Conservation (phyloP, 2,797 vertebrate genomes). For the Botia kubotai region DNA sequence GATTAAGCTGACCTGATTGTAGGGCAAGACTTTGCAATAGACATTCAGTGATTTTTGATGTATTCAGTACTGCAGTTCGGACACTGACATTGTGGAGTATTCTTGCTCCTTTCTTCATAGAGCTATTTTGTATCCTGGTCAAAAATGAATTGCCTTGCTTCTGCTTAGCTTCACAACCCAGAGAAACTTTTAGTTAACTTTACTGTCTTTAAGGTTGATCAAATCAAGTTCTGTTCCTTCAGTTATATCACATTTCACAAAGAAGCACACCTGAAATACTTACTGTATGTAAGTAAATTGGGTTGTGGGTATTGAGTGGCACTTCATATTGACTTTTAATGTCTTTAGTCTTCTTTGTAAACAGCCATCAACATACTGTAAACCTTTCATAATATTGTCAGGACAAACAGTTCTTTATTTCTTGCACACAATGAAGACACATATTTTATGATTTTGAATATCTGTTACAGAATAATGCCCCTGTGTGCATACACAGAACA, state of each 20-base stretch:
- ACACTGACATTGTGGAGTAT: not conserved
- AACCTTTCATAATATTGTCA: not conserved
- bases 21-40: not conserved
- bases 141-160: no score
- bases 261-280: no score
- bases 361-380: no score
- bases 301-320: not conserved
- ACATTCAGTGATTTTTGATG: not conserved
- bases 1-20: slow-evolving; percentile 85
- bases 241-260: no score
- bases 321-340: not conserved
- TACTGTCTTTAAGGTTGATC: no score
- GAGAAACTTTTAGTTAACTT: no score
- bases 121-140: not conserved
- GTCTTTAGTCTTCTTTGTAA: no score
- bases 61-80: not conserved
- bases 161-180: no score
- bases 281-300: no score
- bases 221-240: no score
- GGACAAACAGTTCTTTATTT: not conserved
- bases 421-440: not conserved
- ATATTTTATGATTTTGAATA: not conserved
- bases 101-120: no score
- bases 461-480: not conserved
- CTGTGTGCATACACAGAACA: no score